Percentiles rank a stretch among this genome's conserved stretches.
Conservation (phyloP, 53 echinoderm and acorn worm genomes). For the Henricia sp. region DNA sequence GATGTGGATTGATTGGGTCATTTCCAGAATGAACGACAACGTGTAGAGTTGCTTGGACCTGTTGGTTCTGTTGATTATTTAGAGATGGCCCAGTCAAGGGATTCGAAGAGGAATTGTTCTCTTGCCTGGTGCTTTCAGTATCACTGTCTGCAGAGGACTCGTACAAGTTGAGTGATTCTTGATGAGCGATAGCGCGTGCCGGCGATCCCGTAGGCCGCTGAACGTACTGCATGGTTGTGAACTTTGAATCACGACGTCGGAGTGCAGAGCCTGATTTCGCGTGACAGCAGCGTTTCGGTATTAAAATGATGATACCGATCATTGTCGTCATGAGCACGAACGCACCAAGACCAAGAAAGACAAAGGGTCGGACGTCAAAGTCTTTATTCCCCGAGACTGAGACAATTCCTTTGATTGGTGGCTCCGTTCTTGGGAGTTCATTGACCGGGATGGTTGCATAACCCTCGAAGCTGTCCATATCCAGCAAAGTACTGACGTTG, state of each 20-base stretch:
- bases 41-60: conserved; percentile 90
- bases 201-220: conserved; percentile 79
- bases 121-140: conserved; percentile 45
- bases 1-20: conserved; percentile 42
- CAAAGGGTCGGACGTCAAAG: conserved; percentile 73
- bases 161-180: conserved; percentile 72
- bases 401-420: conserved; percentile 26
- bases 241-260: conserved; percentile 60
- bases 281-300: conserved; percentile 74
- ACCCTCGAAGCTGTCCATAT: conserved; percentile 34
- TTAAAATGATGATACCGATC: conserved; percentile 80
- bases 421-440: neutral
- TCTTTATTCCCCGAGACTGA: conserved; percentile 2
- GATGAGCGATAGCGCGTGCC: conserved; percentile 62
- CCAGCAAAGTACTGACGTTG: conserved; percentile 53
- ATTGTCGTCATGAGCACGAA: conserved; percentile 71
- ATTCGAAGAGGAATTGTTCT: neutral
- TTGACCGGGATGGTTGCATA: conserved; percentile 27
- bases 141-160: conserved; percentile 73
- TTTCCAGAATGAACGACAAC: conserved; percentile 95
- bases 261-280: conserved; percentile 19
- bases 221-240: conserved; percentile 84
- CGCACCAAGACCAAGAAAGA: conserved; percentile 68
- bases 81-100: neutral
- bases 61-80: conserved; percentile 67